Conservation (phyloP, 1,140 invertebrate species). For the Cotesia vestalis region DNA sequence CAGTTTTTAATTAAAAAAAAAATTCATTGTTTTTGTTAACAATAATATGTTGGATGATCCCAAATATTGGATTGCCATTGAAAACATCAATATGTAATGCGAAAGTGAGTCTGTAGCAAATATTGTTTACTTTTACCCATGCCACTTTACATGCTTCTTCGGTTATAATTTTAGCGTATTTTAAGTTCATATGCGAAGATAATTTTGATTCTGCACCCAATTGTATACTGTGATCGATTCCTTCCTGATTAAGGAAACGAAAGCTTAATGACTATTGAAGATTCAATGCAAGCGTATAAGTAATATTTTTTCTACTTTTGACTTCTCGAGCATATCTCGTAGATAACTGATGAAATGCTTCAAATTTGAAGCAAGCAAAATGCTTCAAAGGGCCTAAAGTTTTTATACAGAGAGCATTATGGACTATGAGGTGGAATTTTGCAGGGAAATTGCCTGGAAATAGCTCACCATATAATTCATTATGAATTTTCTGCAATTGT, state of each 20-base stretch:
- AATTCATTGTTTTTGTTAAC: not conserved
- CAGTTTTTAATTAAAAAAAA: not conserved
- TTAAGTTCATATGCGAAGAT: not conserved
- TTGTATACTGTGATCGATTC: not conserved
- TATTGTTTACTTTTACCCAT: not conserved
- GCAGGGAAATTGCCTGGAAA: conserved; percentile 35
- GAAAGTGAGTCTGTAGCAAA: not conserved
- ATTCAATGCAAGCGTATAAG: not conserved
- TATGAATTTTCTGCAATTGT: conserved; percentile 20
- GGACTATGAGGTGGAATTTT: conserved; percentile 35
- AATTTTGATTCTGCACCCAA: not conserved
- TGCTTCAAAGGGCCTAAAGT: conserved; percentile 34
- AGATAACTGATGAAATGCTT: conserved; percentile 30
- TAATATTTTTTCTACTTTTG: not conserved
- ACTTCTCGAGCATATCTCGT: conserved; percentile 34
- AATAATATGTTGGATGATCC: not conserved
- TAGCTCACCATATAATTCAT: conserved; percentile 29
- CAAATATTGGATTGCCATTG: not conserved
- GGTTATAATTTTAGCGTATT: not conserved
- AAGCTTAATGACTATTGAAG: not conserved
- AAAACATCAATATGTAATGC: not conserved
- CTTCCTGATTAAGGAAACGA: not conserved
- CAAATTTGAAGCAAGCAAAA: conserved; percentile 33
- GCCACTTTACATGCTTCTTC: not conserved
- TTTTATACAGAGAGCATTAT: conserved; percentile 30